These are phyloP conservation scores for Halichoeres trimaculatus DNA, from an alignment of 2,113 vertebrate species.

Conservation along the genomic window DNA sequence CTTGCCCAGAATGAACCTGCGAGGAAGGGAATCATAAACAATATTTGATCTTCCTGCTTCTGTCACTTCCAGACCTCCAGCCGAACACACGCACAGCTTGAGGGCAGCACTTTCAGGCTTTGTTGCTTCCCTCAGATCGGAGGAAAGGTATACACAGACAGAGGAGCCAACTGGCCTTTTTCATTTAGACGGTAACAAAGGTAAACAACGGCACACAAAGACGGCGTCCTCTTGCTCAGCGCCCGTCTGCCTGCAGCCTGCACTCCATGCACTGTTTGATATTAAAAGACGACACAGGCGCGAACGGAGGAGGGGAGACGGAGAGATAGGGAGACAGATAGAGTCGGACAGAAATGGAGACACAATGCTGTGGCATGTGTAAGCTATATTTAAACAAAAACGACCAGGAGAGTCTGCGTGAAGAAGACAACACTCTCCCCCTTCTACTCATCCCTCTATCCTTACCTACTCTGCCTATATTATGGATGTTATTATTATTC, in stretches of 20 bases:
- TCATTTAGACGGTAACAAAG: constrained; percentile 68
- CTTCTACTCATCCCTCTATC: constrained; percentile 53
- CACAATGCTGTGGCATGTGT: constrained; percentile 58
- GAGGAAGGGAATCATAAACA: constrained; percentile 72
- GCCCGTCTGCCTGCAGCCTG: constrained; percentile 70
- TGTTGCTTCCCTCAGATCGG: constrained; percentile 63
- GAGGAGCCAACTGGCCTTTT: constrained; percentile 71
- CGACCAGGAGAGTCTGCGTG: constrained; percentile 45
- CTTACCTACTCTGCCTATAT: constrained; percentile 68
- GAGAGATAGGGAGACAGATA: constrained; percentile 41
- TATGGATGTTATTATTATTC: constrained; percentile 81
- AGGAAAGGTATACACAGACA: constrained; percentile 66
- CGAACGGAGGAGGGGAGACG: constrained; percentile 29
- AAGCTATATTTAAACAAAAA: constrained; percentile 60
- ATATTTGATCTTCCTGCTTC: constrained; percentile 74
- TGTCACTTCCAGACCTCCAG: constrained; percentile 71
- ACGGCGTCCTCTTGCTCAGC: constrained; percentile 57
- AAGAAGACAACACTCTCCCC: constrained; percentile 43
- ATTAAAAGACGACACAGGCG: constrained; percentile 65
- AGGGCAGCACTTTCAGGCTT: constrained; percentile 75
- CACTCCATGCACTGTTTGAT: constrained; percentile 67
- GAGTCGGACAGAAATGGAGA: constrained; percentile 59
- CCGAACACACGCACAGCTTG: constrained; percentile 65
- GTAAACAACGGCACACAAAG: constrained; percentile 75
- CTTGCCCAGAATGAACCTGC: constrained; percentile 67